Conservation (phyloP, 2,113 vertebrate species). For the Sceloporus tristichus region DNA sequence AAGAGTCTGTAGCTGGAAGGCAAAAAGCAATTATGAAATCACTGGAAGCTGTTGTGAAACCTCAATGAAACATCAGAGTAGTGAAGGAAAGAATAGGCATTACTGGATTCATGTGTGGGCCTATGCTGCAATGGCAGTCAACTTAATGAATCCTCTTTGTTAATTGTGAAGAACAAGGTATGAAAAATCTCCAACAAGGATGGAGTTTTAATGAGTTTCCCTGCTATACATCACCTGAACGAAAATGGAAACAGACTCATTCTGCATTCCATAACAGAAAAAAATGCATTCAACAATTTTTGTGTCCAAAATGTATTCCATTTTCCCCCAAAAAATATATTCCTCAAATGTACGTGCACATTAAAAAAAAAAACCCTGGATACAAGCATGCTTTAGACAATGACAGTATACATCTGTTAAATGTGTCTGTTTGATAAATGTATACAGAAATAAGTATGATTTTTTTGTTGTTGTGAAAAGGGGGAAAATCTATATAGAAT, state of each 20-base stretch:
- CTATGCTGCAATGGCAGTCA: not conserved
- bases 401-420: not conserved
- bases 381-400: not conserved
- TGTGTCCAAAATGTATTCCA: not conserved
- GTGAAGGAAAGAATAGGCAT: not conserved
- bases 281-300: not conserved
- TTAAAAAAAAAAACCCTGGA: no score
- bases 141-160: not conserved
- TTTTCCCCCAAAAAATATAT: no score
- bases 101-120: not conserved
- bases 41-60: fast-evolving
- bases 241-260: not conserved
- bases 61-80: not conserved
- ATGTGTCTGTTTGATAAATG: no score
- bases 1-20: not conserved
- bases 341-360: no score
- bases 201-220: not conserved
- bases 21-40: not conserved
- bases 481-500: not conserved
- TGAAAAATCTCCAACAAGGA: not conserved
- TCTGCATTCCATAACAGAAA: not conserved
- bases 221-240: not conserved
- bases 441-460: no score
- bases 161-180: not conserved
- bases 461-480: not conserved